Conservation (phyloP, 2,888 invertebrate genomes). For the Nomada hirtipes region DNA sequence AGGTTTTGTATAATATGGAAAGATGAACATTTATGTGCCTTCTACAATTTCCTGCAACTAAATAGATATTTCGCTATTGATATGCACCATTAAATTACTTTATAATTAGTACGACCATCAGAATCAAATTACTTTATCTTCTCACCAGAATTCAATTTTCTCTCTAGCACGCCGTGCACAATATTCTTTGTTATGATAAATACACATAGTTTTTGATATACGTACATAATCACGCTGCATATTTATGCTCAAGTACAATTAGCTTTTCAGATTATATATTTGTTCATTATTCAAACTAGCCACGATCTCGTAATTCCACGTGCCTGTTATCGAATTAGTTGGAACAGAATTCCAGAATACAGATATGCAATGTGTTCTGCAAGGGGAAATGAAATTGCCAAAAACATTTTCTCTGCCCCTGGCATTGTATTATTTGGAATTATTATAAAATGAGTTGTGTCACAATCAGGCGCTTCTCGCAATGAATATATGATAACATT, state of each 20-base stretch:
- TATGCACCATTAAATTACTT: too few species aligned
- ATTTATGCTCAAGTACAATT: conserved; percentile 19
- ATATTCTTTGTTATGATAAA: background rate
- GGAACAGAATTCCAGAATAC: conserved; percentile 6
- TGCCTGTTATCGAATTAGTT: conserved; percentile 29
- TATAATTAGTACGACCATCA: background rate
- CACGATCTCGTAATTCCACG: conserved; percentile 15
- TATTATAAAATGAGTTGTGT: background rate
- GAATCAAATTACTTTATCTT: conserved; percentile 4
- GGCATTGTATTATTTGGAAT: background rate
- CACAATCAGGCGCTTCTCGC: background rate
- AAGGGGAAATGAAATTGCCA: background rate
- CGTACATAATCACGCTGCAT: background rate
- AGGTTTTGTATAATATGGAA: too few species aligned
- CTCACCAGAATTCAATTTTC: background rate
- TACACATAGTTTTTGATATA: background rate
- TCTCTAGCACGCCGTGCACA: background rate
- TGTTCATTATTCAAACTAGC: conserved; percentile 29
- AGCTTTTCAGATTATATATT: conserved; percentile 31
- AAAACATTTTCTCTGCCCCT: background rate
- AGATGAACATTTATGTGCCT: too few species aligned
- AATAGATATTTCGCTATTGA: too few species aligned
- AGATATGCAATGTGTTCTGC: background rate
- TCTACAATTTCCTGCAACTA: too few species aligned
- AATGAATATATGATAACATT: background rate